A percentile compares a stretch with the other conserved stretches of the same genome.
Evolutionary conservation across 2,888 invertebrate genomes (phyloP).

Genomic region (Polietes domitor): DNA sequence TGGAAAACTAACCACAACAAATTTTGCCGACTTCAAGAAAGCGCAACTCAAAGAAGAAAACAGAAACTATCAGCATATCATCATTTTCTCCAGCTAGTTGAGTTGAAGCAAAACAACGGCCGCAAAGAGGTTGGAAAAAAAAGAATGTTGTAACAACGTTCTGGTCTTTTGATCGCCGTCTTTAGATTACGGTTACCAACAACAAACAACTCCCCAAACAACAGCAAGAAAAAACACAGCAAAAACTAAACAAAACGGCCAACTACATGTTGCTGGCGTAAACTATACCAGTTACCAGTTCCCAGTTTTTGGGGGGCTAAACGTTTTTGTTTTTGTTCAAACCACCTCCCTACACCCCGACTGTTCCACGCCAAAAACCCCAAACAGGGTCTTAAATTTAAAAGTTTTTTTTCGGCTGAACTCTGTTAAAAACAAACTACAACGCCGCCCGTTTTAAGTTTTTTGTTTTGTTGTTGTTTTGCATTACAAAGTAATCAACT

Average conservation of each 20-base stretch:
- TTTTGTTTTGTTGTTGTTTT: too few species aligned
- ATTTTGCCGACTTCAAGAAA: slow-evolving; percentile 53
- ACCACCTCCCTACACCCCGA: slow-evolving; percentile 21
- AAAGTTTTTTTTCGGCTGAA: background rate
- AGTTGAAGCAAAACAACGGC: too few species aligned
- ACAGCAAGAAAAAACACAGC: background rate
- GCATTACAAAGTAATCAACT: background rate
- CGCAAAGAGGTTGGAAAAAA: background rate
- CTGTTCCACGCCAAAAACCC: background rate
- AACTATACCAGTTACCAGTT: slow-evolving; percentile 55
- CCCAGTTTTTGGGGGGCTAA: slow-evolving; percentile 35
- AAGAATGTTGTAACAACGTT: slow-evolving; percentile 52
- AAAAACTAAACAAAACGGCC: slow-evolving; percentile 18
- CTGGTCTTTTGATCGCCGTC: slow-evolving; percentile 63
- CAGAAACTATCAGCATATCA: slow-evolving; percentile 60
- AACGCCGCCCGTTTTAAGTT: background rate
- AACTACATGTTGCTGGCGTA: slow-evolving; percentile 45
- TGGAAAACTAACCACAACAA: slow-evolving; percentile 38
- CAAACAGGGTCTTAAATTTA: background rate
- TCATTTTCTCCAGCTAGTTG: slow-evolving; percentile 39
- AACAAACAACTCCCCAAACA: slow-evolving; percentile 17
- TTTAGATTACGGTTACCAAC: slow-evolving; percentile 62
- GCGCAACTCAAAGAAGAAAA: too few species aligned
- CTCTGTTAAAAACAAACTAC: background rate
- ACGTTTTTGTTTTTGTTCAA: slow-evolving; percentile 25